Percentiles rank a stretch among this genome's conserved stretches.
These are phyloP conservation scores for Erpornis zantholeuca DNA, from an alignment of 2,113 vertebrate genomes.

Conservation along the genomic window DNA sequence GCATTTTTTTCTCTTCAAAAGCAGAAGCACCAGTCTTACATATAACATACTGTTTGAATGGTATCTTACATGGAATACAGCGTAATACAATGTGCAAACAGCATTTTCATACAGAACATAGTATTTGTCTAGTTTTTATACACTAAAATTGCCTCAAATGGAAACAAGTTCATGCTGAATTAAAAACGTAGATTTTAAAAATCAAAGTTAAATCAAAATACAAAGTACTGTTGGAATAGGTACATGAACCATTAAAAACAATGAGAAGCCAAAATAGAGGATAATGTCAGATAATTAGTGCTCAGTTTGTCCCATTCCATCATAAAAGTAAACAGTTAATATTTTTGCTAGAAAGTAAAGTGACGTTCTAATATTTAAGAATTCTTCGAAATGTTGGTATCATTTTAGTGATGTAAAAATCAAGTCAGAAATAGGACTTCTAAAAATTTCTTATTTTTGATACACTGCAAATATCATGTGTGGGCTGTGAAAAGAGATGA, in stretches of 20 bases:
- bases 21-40: constrained; percentile 86
- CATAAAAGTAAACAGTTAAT: constrained; percentile 49
- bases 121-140: constrained; percentile 64
- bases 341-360: constrained; percentile 62
- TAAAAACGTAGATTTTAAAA: constrained; percentile 66
- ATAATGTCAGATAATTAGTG: constrained; percentile 47
- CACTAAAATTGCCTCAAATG: constrained; percentile 70
- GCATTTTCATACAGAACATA: constrained; percentile 73
- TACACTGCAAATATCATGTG: constrained; percentile 77
- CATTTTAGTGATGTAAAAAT: constrained; percentile 71
- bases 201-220: constrained; percentile 59
- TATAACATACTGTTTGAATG: constrained; percentile 71
- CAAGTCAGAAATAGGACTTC: constrained; percentile 67
- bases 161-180: constrained; percentile 74
- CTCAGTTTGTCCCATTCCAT: constrained; percentile 41
- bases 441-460: constrained; percentile 64
- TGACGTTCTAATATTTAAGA: constrained; percentile 64
- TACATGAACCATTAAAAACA: constrained; percentile 60
- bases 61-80: constrained; percentile 75
- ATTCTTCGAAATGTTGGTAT: constrained; percentile 60
- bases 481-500: constrained; percentile 91
- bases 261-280: constrained; percentile 46
- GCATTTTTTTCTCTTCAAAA: constrained; percentile 77
- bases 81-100: constrained; percentile 76
- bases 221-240: constrained; percentile 48